A percentile compares a stretch with the other conserved stretches of the same genome.
Conservation (phyloP, 1,140 invertebrate species). For the Zaprionus kolodkinae region DNA sequence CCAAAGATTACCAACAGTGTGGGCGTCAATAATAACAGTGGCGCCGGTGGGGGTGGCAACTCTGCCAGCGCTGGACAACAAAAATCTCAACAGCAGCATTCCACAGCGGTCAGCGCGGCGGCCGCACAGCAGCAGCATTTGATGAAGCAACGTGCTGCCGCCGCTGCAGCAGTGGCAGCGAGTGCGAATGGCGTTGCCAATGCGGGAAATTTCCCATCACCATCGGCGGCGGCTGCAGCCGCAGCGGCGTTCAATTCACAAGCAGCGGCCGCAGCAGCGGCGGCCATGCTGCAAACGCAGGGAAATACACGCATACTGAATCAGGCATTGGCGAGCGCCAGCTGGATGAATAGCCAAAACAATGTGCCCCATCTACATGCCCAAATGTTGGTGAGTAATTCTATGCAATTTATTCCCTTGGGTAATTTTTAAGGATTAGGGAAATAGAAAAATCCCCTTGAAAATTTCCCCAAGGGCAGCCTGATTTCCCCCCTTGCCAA, state of each 20-base stretch:
- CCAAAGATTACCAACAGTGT: constrained; percentile 61
- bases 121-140: constrained; percentile 67
- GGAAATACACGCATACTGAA: constrained; percentile 66
- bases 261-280: constrained; percentile 56
- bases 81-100: constrained; percentile 80
- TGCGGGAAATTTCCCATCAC: constrained; percentile 49
- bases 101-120: constrained; percentile 27
- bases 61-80: constrained; percentile 22
- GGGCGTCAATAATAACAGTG: background rate
- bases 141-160: constrained; percentile 67
- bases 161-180: constrained; percentile 49
- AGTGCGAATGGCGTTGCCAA: constrained; percentile 58
- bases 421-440: too few relatives aligned
- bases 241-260: constrained; percentile 70
- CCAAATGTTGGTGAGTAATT: constrained; percentile 78
- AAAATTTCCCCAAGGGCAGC: background rate
- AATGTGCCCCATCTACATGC: constrained; percentile 75
- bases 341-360: constrained; percentile 76
- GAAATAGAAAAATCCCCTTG: background rate
- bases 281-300: constrained; percentile 59
- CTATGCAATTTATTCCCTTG: background rate
- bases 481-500: background rate
- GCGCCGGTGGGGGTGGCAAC: constrained; percentile 40
- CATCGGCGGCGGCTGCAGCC: constrained; percentile 65
- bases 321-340: constrained; percentile 69